Conservation (phyloP, 2,888 invertebrate genomes). For the Lacanobia oleracea region DNA sequence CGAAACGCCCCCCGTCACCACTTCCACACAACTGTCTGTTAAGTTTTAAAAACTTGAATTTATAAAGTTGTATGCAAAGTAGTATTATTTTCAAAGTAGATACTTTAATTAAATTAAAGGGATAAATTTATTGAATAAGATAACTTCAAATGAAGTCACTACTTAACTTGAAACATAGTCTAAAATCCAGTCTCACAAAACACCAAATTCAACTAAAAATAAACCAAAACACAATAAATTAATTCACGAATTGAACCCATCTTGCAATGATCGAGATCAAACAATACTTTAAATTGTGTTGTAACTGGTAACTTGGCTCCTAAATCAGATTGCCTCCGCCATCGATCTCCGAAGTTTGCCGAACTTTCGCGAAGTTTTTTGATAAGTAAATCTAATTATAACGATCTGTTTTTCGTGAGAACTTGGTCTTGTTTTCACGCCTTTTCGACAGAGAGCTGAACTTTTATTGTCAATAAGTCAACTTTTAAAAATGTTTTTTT, state of each 20-base stretch:
- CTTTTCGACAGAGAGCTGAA: slow-evolving; percentile 4
- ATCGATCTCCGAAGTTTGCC: slow-evolving; percentile 51
- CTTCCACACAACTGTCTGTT: too few relatives aligned
- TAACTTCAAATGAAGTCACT: too few relatives aligned
- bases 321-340: slow-evolving; percentile 45
- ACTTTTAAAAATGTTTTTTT: background rate
- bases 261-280: slow-evolving; percentile 9
- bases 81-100: too few relatives aligned
- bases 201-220: background rate
- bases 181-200: background rate
- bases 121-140: too few relatives aligned
- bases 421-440: slow-evolving; percentile 30
- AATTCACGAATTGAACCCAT: background rate
- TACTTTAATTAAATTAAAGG: too few relatives aligned
- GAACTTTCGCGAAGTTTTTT: slow-evolving; percentile 44
- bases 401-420: slow-evolving; percentile 44
- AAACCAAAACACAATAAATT: background rate
- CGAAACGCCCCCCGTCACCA: too few relatives aligned
- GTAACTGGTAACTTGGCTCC: slow-evolving; percentile 34
- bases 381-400: slow-evolving; percentile 57
- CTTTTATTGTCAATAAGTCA: slow-evolving; percentile 3
- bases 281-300: slow-evolving; percentile 38
- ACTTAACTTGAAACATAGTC: too few relatives aligned
- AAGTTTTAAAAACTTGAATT: too few relatives aligned
- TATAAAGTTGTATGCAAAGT: too few relatives aligned